Conservation (phyloP, 2,888 invertebrate genomes). For the Oscheius sp. region DNA sequence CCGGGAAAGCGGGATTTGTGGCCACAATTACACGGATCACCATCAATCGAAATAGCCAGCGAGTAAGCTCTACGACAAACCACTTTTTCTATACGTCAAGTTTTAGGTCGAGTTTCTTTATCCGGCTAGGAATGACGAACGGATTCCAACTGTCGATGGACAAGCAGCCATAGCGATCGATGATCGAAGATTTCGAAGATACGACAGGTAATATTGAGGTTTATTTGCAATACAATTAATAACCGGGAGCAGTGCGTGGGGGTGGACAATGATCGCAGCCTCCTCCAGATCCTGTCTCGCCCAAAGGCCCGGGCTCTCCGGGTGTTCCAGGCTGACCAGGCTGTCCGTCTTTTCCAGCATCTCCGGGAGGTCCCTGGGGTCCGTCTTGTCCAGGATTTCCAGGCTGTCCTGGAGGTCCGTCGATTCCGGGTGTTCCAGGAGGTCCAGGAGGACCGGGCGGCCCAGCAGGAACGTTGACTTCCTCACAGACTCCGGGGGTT, state of each 20-base stretch:
- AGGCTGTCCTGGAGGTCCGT: constrained; percentile 51
- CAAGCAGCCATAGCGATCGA: no score
- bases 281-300: constrained; percentile 55
- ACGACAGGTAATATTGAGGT: constrained; percentile 13
- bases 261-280: constrained; percentile 58
- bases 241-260: constrained; percentile 56
- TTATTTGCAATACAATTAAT: constrained; percentile 33
- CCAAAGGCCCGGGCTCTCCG: constrained; percentile 51
- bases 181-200: neutral
- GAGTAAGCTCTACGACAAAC: no score
- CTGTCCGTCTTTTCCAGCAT: constrained; percentile 48
- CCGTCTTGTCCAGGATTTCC: constrained; percentile 58
- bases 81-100: no score
- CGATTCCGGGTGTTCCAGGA: constrained; percentile 53
- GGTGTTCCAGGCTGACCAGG: constrained; percentile 55
- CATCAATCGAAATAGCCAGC: no score
- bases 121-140: no score
- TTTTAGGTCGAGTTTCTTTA: no score
- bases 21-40: no score
- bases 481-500: constrained; percentile 33
- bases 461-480: constrained; percentile 47
- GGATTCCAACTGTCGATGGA: no score
- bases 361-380: constrained; percentile 55
- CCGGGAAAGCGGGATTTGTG: no score
- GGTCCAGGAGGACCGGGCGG: constrained; percentile 59